These are phyloP conservation scores for Odontocerum albicorne DNA, from an alignment of 2,888 invertebrate genomes.

Conservation along the genomic window DNA sequence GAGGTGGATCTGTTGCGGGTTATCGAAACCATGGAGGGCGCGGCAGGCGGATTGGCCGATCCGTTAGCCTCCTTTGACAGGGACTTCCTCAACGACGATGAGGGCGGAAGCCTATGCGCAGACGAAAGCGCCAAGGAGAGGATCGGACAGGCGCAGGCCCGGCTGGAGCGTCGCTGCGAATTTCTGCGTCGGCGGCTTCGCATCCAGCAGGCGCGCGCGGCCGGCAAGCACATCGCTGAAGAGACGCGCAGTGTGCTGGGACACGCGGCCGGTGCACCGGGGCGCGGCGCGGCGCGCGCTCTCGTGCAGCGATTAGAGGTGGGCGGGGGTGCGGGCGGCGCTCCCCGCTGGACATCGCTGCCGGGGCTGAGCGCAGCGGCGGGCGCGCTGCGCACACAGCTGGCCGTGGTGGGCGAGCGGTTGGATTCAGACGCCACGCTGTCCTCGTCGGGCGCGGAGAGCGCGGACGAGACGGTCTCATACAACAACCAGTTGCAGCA, in stretches of 20 bases:
- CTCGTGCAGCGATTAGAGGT: slow-evolving; percentile 53
- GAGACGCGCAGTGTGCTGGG: slow-evolving; percentile 79
- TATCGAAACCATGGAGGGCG: slow-evolving; percentile 71
- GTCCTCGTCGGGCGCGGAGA: slow-evolving; percentile 92
- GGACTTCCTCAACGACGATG: slow-evolving; percentile 48
- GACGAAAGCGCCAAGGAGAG: slow-evolving; percentile 51
- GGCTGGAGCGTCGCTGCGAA: slow-evolving; percentile 69
- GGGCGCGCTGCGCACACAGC: slow-evolving; percentile 71
- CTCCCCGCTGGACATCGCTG: slow-evolving; percentile 71
- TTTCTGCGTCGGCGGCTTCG: slow-evolving; percentile 72
- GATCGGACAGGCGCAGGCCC: slow-evolving; percentile 56
- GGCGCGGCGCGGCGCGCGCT: slow-evolving; percentile 51
- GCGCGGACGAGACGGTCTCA: slow-evolving; percentile 83
- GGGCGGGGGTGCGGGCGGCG: slow-evolving; percentile 72
- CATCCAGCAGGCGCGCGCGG: slow-evolving; percentile 72
- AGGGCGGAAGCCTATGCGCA: slow-evolving; percentile 55
- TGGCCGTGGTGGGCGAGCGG: slow-evolving; percentile 72
- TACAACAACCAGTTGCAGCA: slow-evolving; percentile 79
- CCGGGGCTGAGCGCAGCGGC: slow-evolving; percentile 73
- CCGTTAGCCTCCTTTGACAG: slow-evolving; percentile 47
- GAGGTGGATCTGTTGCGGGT: slow-evolving; percentile 69
- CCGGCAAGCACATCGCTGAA: slow-evolving; percentile 77
- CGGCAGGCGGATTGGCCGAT: slow-evolving; percentile 38
- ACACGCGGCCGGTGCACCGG: slow-evolving; percentile 63
- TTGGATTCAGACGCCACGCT: slow-evolving; percentile 93